Conservation (phyloP, 2,113 vertebrate species). For the Eretmochelys imbricata region DNA sequence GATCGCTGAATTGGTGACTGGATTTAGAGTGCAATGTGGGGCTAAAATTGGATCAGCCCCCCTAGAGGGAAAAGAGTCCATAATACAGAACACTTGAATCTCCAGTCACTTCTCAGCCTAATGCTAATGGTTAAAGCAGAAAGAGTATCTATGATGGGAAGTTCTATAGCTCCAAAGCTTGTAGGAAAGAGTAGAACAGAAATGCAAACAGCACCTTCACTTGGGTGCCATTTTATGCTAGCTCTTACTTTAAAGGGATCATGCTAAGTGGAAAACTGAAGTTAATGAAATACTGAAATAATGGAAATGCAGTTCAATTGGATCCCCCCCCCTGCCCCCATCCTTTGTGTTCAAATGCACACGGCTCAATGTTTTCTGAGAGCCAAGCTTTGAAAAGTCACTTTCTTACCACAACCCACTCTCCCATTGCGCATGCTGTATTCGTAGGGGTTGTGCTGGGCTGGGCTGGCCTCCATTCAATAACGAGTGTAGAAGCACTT, state of each 20-base stretch:
- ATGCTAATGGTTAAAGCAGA: background rate
- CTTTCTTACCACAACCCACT: background rate
- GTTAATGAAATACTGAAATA: background rate
- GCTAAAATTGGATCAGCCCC: background rate
- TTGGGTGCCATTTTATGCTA: background rate
- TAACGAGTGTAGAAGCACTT: accelerated
- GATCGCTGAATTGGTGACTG: background rate
- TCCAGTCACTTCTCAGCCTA: background rate
- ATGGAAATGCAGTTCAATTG: background rate
- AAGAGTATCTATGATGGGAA: background rate
- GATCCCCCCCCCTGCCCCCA: background rate
- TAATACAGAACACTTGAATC: background rate
- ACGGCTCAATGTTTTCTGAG: background rate
- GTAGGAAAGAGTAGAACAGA: background rate
- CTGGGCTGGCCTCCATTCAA: background rate
- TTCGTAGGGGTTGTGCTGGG: background rate
- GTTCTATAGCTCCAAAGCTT: background rate
- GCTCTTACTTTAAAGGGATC: background rate
- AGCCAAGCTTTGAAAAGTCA: background rate
- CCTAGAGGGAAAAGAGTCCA: background rate
- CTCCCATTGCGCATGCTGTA: background rate
- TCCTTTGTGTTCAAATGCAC: background rate
- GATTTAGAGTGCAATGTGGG: accelerated
- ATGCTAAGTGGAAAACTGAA: background rate
- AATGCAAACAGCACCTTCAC: background rate